A percentile compares a stretch with the other conserved stretches of the same genome.
Evolutionary conservation across 2,113 vertebrate genomes (phyloP).

Genomic region (Pluvianellus socialis): DNA sequence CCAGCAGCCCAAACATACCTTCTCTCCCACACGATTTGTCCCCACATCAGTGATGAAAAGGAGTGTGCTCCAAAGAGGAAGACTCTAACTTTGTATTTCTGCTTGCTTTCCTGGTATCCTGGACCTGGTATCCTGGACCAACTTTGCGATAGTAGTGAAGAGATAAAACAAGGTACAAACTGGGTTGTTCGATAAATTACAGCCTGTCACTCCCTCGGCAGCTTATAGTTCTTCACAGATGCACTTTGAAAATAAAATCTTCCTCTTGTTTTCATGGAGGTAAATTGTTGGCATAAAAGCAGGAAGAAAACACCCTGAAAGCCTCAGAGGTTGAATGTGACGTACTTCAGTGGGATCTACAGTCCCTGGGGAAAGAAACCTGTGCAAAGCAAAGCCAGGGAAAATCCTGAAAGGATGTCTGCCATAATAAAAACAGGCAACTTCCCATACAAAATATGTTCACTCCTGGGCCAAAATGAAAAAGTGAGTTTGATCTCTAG

Average conservation of each 20-base stretch:
- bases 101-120: neutral
- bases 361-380: neutral
- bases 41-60: neutral
- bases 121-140: neutral
- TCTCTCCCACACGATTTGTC: neutral
- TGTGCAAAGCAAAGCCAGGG: neutral
- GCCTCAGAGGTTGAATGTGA: neutral
- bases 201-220: neutral
- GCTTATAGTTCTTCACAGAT: neutral
- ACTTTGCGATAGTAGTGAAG: neutral
- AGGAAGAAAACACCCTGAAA: neutral
- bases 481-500: neutral
- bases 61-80: neutral
- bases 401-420: neutral
- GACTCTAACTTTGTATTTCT: neutral
- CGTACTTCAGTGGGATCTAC: neutral
- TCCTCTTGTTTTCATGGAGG: neutral
- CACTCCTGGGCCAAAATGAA: neutral
- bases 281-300: neutral
- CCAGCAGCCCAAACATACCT: neutral
- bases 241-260: neutral
- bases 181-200: neutral
- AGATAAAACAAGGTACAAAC: neutral
- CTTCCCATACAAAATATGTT: accelerated
- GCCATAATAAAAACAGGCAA: neutral